Percentiles rank a stretch among this genome's conserved stretches.
Conservation (phyloP, 2,113 vertebrate genomes). For the Notarius lentiginosus region DNA sequence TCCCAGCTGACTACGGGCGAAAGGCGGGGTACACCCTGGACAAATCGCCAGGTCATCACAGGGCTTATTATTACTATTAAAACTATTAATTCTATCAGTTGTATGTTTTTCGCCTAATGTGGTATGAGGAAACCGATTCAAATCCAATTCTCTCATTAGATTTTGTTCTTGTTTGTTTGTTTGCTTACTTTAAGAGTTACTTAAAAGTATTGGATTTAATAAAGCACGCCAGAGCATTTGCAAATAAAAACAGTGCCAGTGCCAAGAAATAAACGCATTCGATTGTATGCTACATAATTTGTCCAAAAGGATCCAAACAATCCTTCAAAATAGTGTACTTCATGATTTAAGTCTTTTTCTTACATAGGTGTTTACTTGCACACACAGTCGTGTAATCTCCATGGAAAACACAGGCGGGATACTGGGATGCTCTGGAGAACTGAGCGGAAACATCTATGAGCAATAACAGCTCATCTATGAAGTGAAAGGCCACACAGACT, state of each 20-base stretch:
- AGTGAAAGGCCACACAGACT: not conserved
- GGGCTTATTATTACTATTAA: not conserved
- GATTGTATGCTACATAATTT: not conserved
- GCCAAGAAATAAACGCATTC: not conserved
- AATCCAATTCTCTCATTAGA: not conserved
- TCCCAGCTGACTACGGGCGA: too few species aligned
- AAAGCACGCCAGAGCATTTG: not conserved
- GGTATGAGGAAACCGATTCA: not conserved
- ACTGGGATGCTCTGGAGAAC: slow-evolving; percentile 17
- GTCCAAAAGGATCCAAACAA: not conserved
- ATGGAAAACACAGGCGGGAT: slow-evolving; percentile 15
- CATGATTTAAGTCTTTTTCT: not conserved
- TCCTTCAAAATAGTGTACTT: not conserved
- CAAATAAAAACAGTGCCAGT: not conserved
- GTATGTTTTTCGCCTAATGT: not conserved
- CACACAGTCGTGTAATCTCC: slow-evolving; percentile 17
- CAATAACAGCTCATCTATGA: slow-evolving; percentile 23
- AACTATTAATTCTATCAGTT: not conserved
- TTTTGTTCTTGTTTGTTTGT: not conserved
- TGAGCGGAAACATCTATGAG: slow-evolving; percentile 18
- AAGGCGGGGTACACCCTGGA: too few species aligned
- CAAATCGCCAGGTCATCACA: too few species aligned
- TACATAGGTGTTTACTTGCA: slow-evolving; percentile 13
- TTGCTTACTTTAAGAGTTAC: too few species aligned
- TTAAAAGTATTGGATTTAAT: not conserved